Evolutionary conservation across 2,113 vertebrate species (phyloP).

Genomic region (Nothobranchius kuhntae): DNA sequence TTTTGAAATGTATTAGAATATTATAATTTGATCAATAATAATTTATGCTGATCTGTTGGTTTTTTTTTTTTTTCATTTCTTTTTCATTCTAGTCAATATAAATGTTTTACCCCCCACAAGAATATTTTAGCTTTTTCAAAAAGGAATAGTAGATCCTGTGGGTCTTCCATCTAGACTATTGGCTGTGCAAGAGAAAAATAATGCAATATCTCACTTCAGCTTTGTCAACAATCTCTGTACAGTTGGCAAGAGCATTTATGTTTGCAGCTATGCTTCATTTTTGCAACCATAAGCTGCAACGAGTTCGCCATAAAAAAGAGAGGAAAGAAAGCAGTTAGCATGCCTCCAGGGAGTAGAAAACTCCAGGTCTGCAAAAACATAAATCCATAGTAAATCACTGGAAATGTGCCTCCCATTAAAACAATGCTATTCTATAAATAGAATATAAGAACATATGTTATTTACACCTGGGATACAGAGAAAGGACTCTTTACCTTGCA

Average conservation of each 20-base stretch:
- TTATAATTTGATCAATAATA: no score
- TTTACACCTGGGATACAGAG: background rate
- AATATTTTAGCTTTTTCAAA: background rate
- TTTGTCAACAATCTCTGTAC: constrained; percentile 5
- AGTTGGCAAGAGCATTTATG: background rate
- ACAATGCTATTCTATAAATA: background rate
- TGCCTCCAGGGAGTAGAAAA: background rate
- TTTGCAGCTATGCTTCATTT: constrained; percentile 1
- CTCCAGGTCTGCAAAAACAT: background rate
- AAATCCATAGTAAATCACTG: background rate
- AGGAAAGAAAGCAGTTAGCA: background rate
- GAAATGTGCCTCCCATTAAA: background rate
- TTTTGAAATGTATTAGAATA: no score
- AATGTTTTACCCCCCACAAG: background rate
- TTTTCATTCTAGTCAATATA: background rate
- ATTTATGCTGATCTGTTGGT: background rate
- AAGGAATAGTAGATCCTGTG: background rate
- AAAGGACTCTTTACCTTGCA: background rate
- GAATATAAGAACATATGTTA: background rate
- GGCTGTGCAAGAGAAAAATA: background rate
- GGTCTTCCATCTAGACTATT: background rate
- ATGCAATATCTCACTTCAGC: constrained; percentile 2
- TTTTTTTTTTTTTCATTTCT: background rate
- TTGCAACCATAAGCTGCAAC: background rate
- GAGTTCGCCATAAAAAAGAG: background rate